Evolutionary conservation across 2,888 invertebrate genomes (phyloP), one percentile per base, ranked within the genome.

Genomic region (Apamea crenata): DNA sequence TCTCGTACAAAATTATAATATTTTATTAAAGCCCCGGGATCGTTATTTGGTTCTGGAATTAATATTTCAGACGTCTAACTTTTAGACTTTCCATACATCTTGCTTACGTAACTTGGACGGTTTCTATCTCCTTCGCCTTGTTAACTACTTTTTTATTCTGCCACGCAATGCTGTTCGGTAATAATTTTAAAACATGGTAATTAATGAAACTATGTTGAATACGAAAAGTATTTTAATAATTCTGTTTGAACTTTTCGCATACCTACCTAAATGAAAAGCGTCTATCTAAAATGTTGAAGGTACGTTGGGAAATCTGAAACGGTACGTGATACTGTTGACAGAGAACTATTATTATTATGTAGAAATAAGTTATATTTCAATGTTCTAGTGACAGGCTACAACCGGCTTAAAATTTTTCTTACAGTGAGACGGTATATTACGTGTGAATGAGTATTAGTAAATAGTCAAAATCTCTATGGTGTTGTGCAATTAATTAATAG

Each of bases 1-100:
- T 92, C 91, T 90, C 90, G n/a, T 75, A 72, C 89, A 90, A 86
- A 90, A 90, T 92, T 91, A 87, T 83, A 87, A 90, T 90, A 90
- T 91, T 90, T 90, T 92, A 89, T 91, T 90, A 86, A 83, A 81
- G 86, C 87, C 53, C 75, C 68, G 75, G 87, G 87, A 85, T 82
- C 84, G 84, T 84, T 87, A 80, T 88, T 84, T 83, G 78, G 74
- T 83, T 78, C 68, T 71, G 65, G 76, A 81, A 88, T 83, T 80
- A 82, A 85, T 88, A 81, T 83, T 86, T 88, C 73, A 88, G 70
- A 66, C 78, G 80, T 83, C 76, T 74, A 85, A 86, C 81, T 88
- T 84, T 86, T 75, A 80, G 76, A 82, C 63, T 87, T 84, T 82
- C 68, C 76, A 81, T 79, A 82, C 74, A 70, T 81, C 81, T 84